Conservation (phyloP, 2,888 invertebrate genomes). For the Prosapia bicincta region DNA sequence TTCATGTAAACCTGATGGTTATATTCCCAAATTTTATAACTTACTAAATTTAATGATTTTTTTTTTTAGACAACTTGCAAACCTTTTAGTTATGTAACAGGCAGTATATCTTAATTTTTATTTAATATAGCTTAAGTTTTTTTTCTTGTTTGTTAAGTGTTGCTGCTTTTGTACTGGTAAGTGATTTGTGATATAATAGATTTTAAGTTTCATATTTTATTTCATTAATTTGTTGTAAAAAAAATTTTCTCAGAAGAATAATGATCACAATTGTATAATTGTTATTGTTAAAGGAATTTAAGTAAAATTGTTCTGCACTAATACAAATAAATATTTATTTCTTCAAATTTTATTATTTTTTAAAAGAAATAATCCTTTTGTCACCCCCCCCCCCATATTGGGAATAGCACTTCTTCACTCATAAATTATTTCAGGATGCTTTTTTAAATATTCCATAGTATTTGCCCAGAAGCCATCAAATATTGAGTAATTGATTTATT, state of each 20-base stretch:
- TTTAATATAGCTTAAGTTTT: not conserved
- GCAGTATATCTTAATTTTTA: not conserved
- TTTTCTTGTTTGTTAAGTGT: not conserved
- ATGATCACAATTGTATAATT: not conserved
- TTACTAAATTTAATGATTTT: not conserved
- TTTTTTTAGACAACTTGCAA: no score
- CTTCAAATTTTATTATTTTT: conserved; percentile 50
- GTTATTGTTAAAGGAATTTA: not conserved
- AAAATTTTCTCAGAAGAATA: not conserved
- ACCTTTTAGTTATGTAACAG: no score
- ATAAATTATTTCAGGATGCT: no score
- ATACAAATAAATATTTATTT: not conserved
- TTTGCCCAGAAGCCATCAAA: no score
- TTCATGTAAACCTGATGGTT: not conserved
- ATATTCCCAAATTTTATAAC: not conserved
- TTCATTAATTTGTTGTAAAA: not conserved
- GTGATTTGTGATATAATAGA: not conserved
- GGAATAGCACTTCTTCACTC: no score
- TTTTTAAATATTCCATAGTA: no score
- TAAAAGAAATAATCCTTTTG: no score
- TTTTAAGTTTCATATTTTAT: not conserved
- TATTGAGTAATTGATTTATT: no score
- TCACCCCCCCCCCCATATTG: no score
- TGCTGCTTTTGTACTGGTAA: not conserved
- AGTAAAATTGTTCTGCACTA: not conserved